Conservation (phyloP, 1,140 invertebrate species). For the Papilio dardanus region DNA sequence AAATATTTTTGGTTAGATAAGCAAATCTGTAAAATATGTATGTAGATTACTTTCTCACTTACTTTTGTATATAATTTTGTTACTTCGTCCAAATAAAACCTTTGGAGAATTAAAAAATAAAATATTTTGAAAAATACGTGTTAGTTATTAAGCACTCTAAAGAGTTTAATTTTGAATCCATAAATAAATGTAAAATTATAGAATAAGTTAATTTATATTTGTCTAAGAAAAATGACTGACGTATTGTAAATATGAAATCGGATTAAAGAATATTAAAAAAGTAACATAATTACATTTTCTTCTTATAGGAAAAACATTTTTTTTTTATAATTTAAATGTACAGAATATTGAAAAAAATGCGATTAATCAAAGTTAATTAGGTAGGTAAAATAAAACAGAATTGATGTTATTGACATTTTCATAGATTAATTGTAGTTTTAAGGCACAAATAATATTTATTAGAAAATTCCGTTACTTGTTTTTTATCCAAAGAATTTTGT, state of each 20-base stretch:
- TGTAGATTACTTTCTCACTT: background rate
- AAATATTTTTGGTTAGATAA: background rate
- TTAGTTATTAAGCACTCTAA: background rate
- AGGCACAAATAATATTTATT: constrained; percentile 23
- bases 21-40: background rate
- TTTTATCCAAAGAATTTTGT: background rate
- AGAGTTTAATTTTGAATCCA: constrained; percentile 24
- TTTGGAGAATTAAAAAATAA: background rate
- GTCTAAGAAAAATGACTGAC: constrained; percentile 37
- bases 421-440: constrained; percentile 28
- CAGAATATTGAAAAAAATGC: background rate
- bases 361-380: constrained; percentile 10
- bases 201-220: constrained; percentile 35
- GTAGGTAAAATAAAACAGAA: constrained; percentile 31
- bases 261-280: constrained; percentile 26
- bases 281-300: background rate
- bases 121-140: background rate
- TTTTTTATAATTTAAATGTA: background rate
- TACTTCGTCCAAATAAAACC: constrained; percentile 1
- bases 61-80: background rate
- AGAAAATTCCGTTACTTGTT: background rate
- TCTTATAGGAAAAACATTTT: constrained; percentile 3
- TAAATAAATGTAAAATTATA: constrained; percentile 10
- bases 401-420: constrained; percentile 35
- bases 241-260: constrained; percentile 37